Base-by-base conservation (phyloP, 2,888 invertebrate genomes). In the Molorchus minor region DNA sequence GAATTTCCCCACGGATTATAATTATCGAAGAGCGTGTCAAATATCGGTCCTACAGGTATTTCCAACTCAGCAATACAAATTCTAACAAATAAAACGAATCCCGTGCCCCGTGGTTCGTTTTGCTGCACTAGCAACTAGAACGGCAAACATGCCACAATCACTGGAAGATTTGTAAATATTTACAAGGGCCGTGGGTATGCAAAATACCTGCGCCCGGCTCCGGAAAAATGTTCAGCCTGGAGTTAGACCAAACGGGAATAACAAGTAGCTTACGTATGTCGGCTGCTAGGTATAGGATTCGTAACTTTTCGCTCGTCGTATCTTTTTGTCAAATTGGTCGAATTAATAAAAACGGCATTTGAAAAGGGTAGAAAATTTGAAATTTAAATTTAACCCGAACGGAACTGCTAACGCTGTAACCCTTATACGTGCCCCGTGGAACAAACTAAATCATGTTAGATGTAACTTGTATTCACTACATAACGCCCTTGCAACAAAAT, bases 271-370 rank as follows among this genome's bases (percentile, higher is more conserved):
- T 33, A 20, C 36, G 38, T 33, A 38, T 38, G 47, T 49, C 36
- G 20, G 49, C 25, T 38, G 10, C 49, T n/a, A 17, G n/a, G n/a
- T n/a, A n/a, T n/a, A n/a, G 49, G 38, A 49, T 49, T 38, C 38
- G 36, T 38, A 49, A 49, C 49, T 38, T 20, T 38, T 38, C 49
- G 33, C 13, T 49, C 49, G 25, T 49, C 49, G 21, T 29, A 25
- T 49, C 49, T 49, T 49, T 49, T 49, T 38, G 49, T 49, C 38
- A 49, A 49, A 49, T 49, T 49, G 49, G 49, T 38, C 49, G 49
- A 49, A 49, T 49, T 49, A 49, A 49, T 49, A 49, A 49, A 49
- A 49, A 49, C 38, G 49, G 25, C 49, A 49, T 49, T 25, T 29
- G 49, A 38, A 38, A 44, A 49, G 49, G 49, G 49, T 49, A 38